A percentile compares a stretch with the other conserved stretches of the same genome.
phyloP scores from a whole-genome alignment of 2,113 vertebrate genomes.

The Trachemys scripta region DNA sequence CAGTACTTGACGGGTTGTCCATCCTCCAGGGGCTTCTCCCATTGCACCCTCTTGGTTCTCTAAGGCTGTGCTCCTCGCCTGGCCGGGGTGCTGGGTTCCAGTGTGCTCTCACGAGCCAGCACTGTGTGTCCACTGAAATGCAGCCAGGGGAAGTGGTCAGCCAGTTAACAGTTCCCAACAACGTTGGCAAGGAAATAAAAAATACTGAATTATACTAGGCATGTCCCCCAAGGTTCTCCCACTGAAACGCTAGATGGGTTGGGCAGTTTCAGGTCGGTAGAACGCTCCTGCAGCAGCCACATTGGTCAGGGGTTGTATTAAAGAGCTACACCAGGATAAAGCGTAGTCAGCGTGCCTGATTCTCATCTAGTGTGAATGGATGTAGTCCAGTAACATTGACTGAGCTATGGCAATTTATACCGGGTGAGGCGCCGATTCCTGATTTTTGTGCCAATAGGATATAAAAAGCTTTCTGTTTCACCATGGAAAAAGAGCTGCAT shows the following conservation, averaged over 20 bases:
- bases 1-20: background rate
- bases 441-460: constrained; percentile 23
- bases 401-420: background rate
- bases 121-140: rapidly evolving
- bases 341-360: background rate
- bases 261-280: background rate
- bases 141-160: background rate
- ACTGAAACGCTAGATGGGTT: background rate
- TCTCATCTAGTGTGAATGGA: background rate
- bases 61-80: background rate
- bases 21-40: background rate
- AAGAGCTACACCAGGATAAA: background rate
- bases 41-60: background rate
- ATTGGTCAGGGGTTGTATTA: background rate
- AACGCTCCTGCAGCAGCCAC: background rate
- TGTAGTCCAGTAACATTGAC: background rate
- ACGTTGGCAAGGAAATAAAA: rapidly evolving
- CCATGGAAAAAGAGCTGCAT: background rate
- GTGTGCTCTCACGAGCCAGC: background rate
- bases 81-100: background rate
- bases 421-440: background rate
- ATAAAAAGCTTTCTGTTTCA: background rate
- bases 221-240: background rate
- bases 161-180: background rate
- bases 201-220: rapidly evolving